These are phyloP conservation scores for Rhynchomys soricoides DNA, from an alignment of 2,113 vertebrate species.

Conservation along the genomic window DNA sequence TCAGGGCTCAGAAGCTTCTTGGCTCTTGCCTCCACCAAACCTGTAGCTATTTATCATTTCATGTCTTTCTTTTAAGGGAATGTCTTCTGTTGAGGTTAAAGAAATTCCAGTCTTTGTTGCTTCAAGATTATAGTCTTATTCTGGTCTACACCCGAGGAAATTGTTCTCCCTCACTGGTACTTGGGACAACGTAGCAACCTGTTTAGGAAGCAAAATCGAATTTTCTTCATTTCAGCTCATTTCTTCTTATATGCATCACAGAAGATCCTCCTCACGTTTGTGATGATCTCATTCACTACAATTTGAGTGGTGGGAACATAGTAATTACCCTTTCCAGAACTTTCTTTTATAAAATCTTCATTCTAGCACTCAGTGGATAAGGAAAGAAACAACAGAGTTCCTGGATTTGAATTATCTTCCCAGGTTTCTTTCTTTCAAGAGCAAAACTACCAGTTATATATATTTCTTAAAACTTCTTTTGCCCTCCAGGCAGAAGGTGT, in stretches of 20 bases:
- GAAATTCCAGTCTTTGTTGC: not conserved
- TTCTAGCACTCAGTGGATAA: conserved; percentile 46
- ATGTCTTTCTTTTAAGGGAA: not conserved
- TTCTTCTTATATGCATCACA: not conserved
- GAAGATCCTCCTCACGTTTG: conserved; percentile 40
- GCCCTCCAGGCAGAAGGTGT: conserved; percentile 67
- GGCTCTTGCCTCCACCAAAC: not conserved
- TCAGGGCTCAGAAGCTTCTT: not conserved
- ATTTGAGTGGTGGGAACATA: not conserved
- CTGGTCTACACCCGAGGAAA: not conserved
- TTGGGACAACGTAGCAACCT: not conserved
- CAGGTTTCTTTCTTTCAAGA: conserved; percentile 40
- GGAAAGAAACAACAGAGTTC: conserved; percentile 37
- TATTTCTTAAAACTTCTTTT: conserved; percentile 66
- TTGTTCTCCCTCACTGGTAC: not conserved
- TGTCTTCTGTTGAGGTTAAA: not conserved
- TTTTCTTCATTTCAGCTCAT: not conserved
- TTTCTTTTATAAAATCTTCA: conserved; percentile 36
- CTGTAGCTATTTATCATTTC: not conserved
- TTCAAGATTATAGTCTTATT: not conserved
- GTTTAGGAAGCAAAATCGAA: not conserved
- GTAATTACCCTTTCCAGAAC: conserved; percentile 65
- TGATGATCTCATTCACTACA: conserved; percentile 31
- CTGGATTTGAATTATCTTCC: conserved; percentile 56
- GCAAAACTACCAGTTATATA: conserved; percentile 52